Base-by-base conservation (phyloP, 2,113 vertebrate genomes). In the Pycnonotus jocosus region DNA sequence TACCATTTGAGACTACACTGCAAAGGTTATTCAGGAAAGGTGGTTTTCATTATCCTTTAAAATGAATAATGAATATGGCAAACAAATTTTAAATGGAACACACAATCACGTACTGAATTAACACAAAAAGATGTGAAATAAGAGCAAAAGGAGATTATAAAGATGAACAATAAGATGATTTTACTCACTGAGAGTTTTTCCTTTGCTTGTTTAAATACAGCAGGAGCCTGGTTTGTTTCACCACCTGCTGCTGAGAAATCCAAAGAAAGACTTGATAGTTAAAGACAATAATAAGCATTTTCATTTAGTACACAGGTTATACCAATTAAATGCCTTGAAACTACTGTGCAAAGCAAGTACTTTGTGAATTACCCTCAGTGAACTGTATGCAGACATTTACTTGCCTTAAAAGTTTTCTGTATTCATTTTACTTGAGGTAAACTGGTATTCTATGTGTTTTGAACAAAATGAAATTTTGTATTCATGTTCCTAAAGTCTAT, bases 131-230 rank as follows among this genome's bases (percentile, higher is more conserved):
- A 85, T n/a, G 25, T 37, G 48, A 95, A 86, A 48, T 45, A 80
- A 88, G 35, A 53, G 94, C 53, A 81, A 82, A 94, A 77, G 6
- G 27, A 92, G 45, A 48, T 61, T 72, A 77, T 83, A 85, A 47
- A 95, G 54, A 88, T 76, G 37, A 89, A 95, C 6, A 69, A 89
- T 50, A 94, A 94, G 38, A 54, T 74, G 31, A 37, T 74, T 96
- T 95, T 97, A 99, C 99, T 99, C 97, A 99, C 99, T 92, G 98
- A 98, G 81, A 98, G 98, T 97, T 98, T 98, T 96, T 99, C 99
- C 92, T 98, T 99, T 74, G 99, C 98, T 96, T 98, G 99, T 95
- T 99, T 99, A 97, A 98, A 98, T 76, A 98, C 98, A 94, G 98
- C 98, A 88, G 99, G 98, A 95, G 98, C 98, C 97, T 99, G 99